Evolutionary conservation across 2,113 vertebrate species (phyloP), one percentile per base, ranked within the genome.

Genomic region (Isurus oxyrinchus): DNA sequence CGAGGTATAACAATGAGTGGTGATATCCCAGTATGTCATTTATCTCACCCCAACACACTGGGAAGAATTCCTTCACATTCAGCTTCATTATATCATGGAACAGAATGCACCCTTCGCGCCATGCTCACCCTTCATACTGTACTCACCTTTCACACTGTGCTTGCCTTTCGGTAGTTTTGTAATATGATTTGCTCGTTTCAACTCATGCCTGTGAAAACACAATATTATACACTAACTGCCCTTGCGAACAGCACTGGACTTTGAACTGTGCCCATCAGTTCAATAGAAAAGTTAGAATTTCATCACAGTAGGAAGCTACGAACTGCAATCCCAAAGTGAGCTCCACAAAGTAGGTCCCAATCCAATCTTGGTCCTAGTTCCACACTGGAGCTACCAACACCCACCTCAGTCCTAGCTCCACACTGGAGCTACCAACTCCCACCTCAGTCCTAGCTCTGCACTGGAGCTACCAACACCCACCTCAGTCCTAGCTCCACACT

Each of bases 161-260:
- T 99, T 99, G 97, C 99, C 99, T 97, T 99, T 99, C 1, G 99
- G 99, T 96, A 99, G 63, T 96, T 99, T 99, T 96, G 98, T 99
- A 97, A 99, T 98, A 79, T 99, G 99, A 0, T 98, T 98, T 16
- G 99, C 99, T n/a, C 99, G 99, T 98, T 99, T 99, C 96, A 99
- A 97, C 96, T 99, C 99, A 53, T 99, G 98, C 99, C 99, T 99
- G 87, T 90, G 96, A 53, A 97, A 84, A 31, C 79, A 97, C 40
- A 95, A 53, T 8, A 31, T 21, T n/a, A 2, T 27, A 31, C 7
- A 7, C 40, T 84, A 4, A 44, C 16, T 25, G 16, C 21, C 35
- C n/a, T 23, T 21, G 16, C 25, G 4, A 66, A 14, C 59, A 44
- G 40, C n/a, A 95, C n/a, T 25, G 23, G 40, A 7, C 90, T 61